These are phyloP conservation scores for Tortricodes alternella DNA, from an alignment of 2,888 invertebrate species.

Conservation along the genomic window DNA sequence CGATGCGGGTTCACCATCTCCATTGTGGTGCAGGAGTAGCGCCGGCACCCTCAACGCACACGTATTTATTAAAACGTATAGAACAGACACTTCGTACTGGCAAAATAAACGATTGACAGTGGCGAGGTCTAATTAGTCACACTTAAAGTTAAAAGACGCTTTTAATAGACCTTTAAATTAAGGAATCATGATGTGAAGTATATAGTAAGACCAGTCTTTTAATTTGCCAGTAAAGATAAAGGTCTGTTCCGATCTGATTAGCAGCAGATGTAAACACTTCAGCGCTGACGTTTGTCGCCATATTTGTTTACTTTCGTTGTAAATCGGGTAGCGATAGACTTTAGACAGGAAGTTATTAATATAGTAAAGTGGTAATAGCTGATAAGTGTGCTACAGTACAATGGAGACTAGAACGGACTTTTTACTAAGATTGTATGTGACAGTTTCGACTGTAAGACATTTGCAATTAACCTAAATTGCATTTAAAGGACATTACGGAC, in stretches of 20 bases:
- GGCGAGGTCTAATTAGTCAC: too few relatives aligned
- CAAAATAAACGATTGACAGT: neutral
- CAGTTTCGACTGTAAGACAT: slow-evolving; percentile 3
- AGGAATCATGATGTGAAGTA: neutral
- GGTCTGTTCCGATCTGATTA: neutral
- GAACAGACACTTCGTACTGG: too few relatives aligned
- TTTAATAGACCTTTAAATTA: too few relatives aligned
- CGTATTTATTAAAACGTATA: too few relatives aligned
- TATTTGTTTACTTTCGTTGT: neutral
- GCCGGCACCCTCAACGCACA: too few relatives aligned
- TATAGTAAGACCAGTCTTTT: slow-evolving; percentile 3
- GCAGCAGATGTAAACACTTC: neutral
- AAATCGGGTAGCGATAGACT: neutral
- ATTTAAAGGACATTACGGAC: slow-evolving; percentile 30
- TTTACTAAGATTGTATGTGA: slow-evolving; percentile 1
- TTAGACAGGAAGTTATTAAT: too few relatives aligned
- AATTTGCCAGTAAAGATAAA: slow-evolving; percentile 5
- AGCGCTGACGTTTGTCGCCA: too few relatives aligned
- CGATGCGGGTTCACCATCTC: slow-evolving; percentile 70
- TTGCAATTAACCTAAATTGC: slow-evolving; percentile 27
- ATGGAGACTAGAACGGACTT: slow-evolving; percentile 10
- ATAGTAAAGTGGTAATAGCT: too few relatives aligned
- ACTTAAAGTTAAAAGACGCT: too few relatives aligned
- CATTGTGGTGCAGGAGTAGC: slow-evolving; percentile 61
- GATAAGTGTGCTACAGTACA: neutral